Conservation (phyloP, 2,888 invertebrate genomes). For the Criorhina ranunculi region DNA sequence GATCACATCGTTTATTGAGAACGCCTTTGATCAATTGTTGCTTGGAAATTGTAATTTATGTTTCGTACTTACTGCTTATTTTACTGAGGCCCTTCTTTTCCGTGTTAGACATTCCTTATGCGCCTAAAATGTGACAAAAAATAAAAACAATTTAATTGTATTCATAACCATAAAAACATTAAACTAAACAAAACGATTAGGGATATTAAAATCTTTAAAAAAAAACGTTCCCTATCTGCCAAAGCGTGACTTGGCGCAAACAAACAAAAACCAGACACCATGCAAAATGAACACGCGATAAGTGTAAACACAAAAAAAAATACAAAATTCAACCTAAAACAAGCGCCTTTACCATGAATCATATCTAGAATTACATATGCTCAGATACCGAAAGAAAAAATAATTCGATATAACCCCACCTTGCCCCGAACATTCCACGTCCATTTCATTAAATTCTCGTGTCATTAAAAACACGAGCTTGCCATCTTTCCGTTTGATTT, state of each 20-base stretch:
- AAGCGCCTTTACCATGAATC: slow-evolving; percentile 22
- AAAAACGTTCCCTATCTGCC: neutral
- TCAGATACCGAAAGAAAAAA: neutral
- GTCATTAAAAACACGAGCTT: slow-evolving; percentile 30
- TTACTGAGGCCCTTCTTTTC: slow-evolving; percentile 81
- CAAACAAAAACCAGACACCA: slow-evolving; percentile 22
- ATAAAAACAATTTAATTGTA: neutral
- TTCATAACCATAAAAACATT: neutral
- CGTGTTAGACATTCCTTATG: slow-evolving; percentile 81
- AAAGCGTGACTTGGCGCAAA: slow-evolving; percentile 28
- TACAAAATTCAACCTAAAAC: neutral
- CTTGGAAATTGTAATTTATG: neutral
- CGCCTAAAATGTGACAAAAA: slow-evolving; percentile 76
- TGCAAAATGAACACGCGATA: slow-evolving; percentile 36
- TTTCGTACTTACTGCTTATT: slow-evolving; percentile 81
- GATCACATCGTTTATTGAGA: neutral
- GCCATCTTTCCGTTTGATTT: neutral
- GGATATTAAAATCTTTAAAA: slow-evolving; percentile 3
- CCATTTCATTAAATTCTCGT: slow-evolving; percentile 20
- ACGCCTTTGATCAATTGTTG: slow-evolving; percentile 9
- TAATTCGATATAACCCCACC: slow-evolving; percentile 22
- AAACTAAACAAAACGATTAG: slow-evolving; percentile 6
- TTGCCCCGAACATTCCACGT: slow-evolving; percentile 13
- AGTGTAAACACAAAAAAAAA: slow-evolving; percentile 30
- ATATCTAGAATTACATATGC: neutral